Evolutionary conservation across 92 coral and sea anemone genomes (phyloP).

Genomic region (Galaxea fascicularis): DNA sequence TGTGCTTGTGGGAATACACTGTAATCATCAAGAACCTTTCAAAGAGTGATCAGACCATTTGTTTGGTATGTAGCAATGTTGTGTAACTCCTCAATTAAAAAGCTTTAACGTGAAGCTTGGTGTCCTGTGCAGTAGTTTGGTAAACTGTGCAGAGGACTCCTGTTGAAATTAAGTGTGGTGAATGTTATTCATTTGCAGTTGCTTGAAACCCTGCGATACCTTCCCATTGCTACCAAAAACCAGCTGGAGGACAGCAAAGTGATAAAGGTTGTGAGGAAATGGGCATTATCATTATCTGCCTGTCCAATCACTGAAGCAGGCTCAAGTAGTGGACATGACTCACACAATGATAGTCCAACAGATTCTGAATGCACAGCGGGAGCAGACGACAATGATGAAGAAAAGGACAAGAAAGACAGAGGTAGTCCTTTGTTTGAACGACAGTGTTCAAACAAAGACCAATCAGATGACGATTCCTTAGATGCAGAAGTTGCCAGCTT

Average conservation of each 20-base stretch:
- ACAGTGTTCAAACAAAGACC: slow-evolving; percentile 67
- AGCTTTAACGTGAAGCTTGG: too few species aligned
- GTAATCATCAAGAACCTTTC: too few species aligned
- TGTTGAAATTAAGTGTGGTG: neutral
- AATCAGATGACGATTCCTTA: slow-evolving; percentile 72
- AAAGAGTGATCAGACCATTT: too few species aligned
- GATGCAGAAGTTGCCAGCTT: slow-evolving; percentile 73
- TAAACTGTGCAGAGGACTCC: too few species aligned
- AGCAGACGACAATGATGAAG: slow-evolving; percentile 67
- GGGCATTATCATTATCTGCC: slow-evolving; percentile 75
- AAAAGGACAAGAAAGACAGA: slow-evolving; percentile 49
- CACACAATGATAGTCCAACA: slow-evolving; percentile 77
- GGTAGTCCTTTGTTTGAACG: slow-evolving; percentile 37
- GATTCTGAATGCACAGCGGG: slow-evolving; percentile 75
- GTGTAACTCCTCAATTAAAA: too few species aligned
- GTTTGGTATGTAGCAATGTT: too few species aligned
- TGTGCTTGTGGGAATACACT: too few species aligned
- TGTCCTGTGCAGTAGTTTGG: too few species aligned
- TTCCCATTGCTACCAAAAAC: slow-evolving; percentile 90
- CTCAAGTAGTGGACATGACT: slow-evolving; percentile 82
- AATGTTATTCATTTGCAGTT: slow-evolving; percentile 55
- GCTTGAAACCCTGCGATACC: slow-evolving; percentile 78
- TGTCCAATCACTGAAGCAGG: slow-evolving; percentile 72
- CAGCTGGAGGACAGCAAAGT: slow-evolving; percentile 96
- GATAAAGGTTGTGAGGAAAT: slow-evolving; percentile 84